Base-by-base conservation (phyloP, 1,140 invertebrate genomes). In the Polypedilum vanderplanki region DNA sequence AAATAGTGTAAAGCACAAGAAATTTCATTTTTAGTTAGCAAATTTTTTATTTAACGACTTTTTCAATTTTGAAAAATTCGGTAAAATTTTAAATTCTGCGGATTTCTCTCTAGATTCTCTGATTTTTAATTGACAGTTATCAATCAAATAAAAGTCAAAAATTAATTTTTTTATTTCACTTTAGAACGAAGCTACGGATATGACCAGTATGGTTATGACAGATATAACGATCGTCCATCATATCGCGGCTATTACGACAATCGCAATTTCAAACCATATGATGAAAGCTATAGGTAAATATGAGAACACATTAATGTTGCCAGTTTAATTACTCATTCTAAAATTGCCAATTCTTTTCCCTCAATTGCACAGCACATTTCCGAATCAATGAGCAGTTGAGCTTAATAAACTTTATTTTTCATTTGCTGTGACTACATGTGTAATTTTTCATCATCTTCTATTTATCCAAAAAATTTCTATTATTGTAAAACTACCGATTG, bases 201-300 rank as follows among this genome's bases (percentile, higher is more conserved):
- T 4, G 24, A 33, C 24, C 24, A 33, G 24, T 77, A 78, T 20
- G 80, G 79, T 2, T 81, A 83, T 73, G 79, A 82, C 77, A 79
- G 80, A 70, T 70, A 70, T 75, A 78, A 79, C 73, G 78, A 81
- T 75, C 74, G 79, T 15, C 77, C 77, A 57, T 18, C 65, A 70
- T 18, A 18, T 20, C 65, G 65, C 77, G 7, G 75, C 65, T 79
- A 79, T 10, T 76, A 76, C 15, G 81, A 83, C 8, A 82, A 79
- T 79, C 79, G 81, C 76, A 83, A 83, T 76, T 85, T 82, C 78
- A 80, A 81, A 64, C 83, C 83, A 70, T 84, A 79, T 79, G 83
- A 84, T 80, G 83, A 84, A 78, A 83, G 80, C 76, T 82, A 82
- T 79, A 82, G 81, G 81, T 82, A 82, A 80, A 78, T 20, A 70